phyloP scores from a whole-genome alignment of 1,140 invertebrate genomes.

The Lepidurus arcticus region DNA sequence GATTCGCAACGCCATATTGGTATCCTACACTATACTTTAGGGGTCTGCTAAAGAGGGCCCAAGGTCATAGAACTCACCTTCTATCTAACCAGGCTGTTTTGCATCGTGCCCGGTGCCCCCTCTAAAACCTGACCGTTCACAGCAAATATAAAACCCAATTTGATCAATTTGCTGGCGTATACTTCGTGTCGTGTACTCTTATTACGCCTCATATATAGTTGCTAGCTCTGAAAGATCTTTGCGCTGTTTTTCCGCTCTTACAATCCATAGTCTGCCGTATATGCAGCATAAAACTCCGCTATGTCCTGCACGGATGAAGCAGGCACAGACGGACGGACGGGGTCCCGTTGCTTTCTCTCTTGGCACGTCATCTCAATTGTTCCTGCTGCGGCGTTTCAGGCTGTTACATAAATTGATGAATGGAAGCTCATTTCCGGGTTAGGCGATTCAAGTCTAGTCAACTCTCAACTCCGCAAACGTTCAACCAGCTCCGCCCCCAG shows the following conservation, averaged over 20 bases:
- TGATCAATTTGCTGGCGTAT: too few species aligned
- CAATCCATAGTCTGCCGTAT: not conserved
- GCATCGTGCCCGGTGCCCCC: not conserved
- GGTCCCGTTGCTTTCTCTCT: conserved; percentile 20
- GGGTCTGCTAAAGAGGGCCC: not conserved
- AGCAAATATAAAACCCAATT: not conserved
- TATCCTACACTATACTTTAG: not conserved
- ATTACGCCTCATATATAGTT: too few species aligned
- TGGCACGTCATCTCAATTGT: conserved; percentile 17
- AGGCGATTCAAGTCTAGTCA: not conserved
- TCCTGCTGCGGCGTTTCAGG: not conserved
- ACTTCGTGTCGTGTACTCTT: too few species aligned
- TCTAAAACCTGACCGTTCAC: not conserved
- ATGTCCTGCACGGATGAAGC: not conserved
- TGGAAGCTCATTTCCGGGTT: conserved; percentile 21
- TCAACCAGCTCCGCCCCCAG: not conserved
- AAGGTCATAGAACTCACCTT: not conserved
- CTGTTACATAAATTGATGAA: conserved; percentile 12
- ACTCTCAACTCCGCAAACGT: not conserved
- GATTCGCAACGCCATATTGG: not conserved
- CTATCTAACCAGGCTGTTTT: not conserved
- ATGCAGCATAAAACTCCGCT: not conserved
- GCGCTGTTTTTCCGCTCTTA: not conserved
- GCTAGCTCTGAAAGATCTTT: not conserved
- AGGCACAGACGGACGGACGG: not conserved